Evolutionary conservation across 2,113 vertebrate genomes (phyloP).

Genomic region (Nannobrachium achirus): DNA sequence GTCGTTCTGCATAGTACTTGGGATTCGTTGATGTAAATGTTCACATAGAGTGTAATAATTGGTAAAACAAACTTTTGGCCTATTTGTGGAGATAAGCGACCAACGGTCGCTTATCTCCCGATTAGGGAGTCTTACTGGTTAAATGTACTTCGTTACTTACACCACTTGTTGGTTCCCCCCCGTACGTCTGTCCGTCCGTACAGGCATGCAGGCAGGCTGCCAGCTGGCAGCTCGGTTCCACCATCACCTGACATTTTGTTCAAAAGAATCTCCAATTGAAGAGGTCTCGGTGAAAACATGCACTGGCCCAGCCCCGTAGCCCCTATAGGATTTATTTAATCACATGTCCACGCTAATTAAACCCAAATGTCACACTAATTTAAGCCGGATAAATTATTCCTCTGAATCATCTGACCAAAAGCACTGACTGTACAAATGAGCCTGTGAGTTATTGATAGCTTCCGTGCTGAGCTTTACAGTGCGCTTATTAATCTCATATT

Average conservation of each 20-base stretch:
- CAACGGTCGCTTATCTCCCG: too few species aligned
- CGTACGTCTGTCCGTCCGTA: too few species aligned
- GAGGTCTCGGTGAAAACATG: conserved; percentile 15
- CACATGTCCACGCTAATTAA: conserved; percentile 25
- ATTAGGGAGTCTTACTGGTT: too few species aligned
- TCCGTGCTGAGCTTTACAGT: background rate
- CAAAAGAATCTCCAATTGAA: conserved; percentile 5
- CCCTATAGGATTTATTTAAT: conserved; percentile 30
- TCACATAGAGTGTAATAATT: too few species aligned
- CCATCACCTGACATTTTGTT: background rate
- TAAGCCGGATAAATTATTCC: conserved; percentile 24
- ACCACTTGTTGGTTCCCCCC: too few species aligned
- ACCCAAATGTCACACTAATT: conserved; percentile 33
- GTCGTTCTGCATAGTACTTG: too few species aligned
- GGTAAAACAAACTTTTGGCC: too few species aligned
- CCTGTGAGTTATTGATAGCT: conserved; percentile 26
- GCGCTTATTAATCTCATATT: conserved; percentile 10
- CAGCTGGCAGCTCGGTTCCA: background rate
- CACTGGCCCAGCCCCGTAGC: conserved; percentile 5
- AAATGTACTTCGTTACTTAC: too few species aligned
- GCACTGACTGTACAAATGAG: conserved; percentile 10
- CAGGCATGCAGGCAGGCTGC: too few species aligned
- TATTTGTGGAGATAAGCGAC: too few species aligned
- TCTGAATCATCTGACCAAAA: conserved; percentile 22
- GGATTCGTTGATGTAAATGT: too few species aligned